Base-by-base conservation (phyloP, 2,113 vertebrate species). In the Pimephales promelas region DNA sequence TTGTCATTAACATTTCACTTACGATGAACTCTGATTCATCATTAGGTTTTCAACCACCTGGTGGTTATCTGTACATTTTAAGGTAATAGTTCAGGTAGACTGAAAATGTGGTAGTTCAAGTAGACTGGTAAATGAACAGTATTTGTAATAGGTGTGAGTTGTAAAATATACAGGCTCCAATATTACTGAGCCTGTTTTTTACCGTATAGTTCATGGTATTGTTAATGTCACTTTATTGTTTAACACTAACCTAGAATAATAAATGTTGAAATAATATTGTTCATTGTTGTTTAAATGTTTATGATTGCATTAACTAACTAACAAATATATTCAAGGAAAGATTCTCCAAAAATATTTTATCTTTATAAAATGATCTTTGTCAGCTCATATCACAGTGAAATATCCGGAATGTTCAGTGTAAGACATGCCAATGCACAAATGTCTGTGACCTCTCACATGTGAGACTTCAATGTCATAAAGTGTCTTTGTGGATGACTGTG, bases 361-460 rank as follows among this genome's bases (percentile, higher is more conserved):
- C 31, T 62, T 62, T 10, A 34, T 20, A 34, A 34, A 34, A 66
- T 34, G 1, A 16, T 66, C 28, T 34, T 66, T 34, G 28, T 34
- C 62, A 34, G 9, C 28, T 8, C 9, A 34, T 66, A 9, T 66
- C 28, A 34, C 28, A 34, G 16, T 66, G 8, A 64, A 20, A 66
- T 66, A 1, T 36, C 22, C 3, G 2, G 31, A 45, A 71, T 43
- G 36, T 71, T 64, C 16, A 43, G 36, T 13, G 22, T 70, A 40
- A 61, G 81, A 56, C 68, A 86, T 74, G 89, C 86, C 78, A 34
- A 85, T 86, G 84, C 86, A 86, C 86, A 83, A 75, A 76, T 81
- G 83, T 66, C 59, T 81, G 64, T 90, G 86, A 79, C 49, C 89
- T 91, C 87, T 93, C 87, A 92, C 89, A 88, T 79, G 79, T 86